Conservation (phyloP, 2,888 invertebrate genomes). For the Fragum fragum region DNA sequence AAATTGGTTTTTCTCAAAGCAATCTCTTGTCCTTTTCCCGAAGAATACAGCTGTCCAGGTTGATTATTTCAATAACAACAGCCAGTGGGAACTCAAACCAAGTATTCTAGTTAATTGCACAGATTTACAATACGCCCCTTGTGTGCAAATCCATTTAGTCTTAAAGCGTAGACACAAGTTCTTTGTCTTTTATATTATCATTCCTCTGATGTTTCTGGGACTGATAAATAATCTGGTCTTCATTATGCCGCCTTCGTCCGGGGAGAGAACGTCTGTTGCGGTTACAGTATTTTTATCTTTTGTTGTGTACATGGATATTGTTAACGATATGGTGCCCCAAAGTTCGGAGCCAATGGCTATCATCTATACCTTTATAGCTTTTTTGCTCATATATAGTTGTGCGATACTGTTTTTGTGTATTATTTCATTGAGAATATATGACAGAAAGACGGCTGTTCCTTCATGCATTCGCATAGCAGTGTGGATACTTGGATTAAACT, state of each 20-base stretch:
- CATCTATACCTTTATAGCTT: slow-evolving; percentile 51
- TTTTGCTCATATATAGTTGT: slow-evolving; percentile 47
- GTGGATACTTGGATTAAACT: background rate
- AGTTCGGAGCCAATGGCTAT: slow-evolving; percentile 51
- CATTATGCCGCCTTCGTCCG: slow-evolving; percentile 51
- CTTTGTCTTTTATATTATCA: slow-evolving; percentile 48
- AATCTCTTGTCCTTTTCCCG: slow-evolving; percentile 10
- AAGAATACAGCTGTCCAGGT: background rate
- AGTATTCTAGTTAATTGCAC: background rate
- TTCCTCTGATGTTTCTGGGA: slow-evolving; percentile 47
- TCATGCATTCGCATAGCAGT: background rate
- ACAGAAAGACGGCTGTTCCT: slow-evolving; percentile 38
- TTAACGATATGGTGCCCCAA: slow-evolving; percentile 53
- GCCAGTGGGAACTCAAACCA: slow-evolving; percentile 28
- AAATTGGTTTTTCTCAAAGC: background rate
- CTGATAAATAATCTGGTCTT: slow-evolving; percentile 52
- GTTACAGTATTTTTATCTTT: slow-evolving; percentile 57
- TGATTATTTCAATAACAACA: slow-evolving; percentile 27
- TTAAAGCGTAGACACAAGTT: slow-evolving; percentile 42
- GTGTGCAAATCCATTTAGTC: background rate
- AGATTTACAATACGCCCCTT: background rate
- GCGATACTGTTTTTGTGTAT: slow-evolving; percentile 39
- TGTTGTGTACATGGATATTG: slow-evolving; percentile 55
- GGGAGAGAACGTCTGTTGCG: slow-evolving; percentile 52
- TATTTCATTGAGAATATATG: slow-evolving; percentile 46